phyloP scores from a whole-genome alignment of 1,140 invertebrate species.

The Homarus americanus region DNA sequence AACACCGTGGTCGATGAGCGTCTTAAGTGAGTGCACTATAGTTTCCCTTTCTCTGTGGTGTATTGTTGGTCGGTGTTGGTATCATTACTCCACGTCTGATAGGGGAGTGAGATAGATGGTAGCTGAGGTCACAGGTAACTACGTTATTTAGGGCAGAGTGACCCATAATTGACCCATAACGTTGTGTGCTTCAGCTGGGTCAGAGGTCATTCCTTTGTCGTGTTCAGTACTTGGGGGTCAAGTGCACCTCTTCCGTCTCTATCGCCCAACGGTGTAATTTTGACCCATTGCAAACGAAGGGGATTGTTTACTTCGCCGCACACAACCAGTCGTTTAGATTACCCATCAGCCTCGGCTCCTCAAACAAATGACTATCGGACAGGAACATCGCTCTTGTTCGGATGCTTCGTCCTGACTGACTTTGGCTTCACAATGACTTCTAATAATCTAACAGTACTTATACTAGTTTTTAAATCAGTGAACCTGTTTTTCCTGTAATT shows the following conservation, averaged over 20 bases:
- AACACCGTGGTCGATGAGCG: too few relatives aligned
- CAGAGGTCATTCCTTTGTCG: neutral
- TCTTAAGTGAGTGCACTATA: too few relatives aligned
- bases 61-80: too few relatives aligned
- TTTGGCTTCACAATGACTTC: neutral
- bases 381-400: neutral
- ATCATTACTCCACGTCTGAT: too few relatives aligned
- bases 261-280: constrained; percentile 9
- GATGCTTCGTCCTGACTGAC: neutral
- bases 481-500: too few relatives aligned
- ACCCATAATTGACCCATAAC: neutral
- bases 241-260: neutral
- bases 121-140: neutral
- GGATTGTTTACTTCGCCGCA: constrained; percentile 28
- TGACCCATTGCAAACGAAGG: constrained; percentile 4
- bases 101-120: neutral
- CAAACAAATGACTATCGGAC: constrained; percentile 10
- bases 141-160: neutral
- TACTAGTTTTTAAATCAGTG: too few relatives aligned
- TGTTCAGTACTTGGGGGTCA: neutral
- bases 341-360: constrained; percentile 17
- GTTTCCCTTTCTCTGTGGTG: too few relatives aligned
- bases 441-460: too few relatives aligned
- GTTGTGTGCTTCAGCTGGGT: neutral
- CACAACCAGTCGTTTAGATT: constrained; percentile 17